These are phyloP conservation scores for Marmota monax DNA, from an alignment of 2,113 vertebrate genomes.

Conservation along the genomic window DNA sequence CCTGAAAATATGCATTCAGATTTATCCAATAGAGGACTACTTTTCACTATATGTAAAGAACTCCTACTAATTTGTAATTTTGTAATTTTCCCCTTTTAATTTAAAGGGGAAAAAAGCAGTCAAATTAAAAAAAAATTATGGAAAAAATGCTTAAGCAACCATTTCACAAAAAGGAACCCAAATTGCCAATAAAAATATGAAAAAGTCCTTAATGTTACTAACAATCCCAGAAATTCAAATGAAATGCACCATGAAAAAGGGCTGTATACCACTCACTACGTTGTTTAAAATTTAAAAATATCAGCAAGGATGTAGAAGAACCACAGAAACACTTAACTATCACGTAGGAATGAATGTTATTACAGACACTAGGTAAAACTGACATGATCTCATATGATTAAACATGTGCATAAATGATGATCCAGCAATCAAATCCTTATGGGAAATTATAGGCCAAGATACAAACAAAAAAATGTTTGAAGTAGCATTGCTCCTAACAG, in stretches of 20 bases:
- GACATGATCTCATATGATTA: neutral
- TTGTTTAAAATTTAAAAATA: neutral
- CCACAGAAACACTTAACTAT: neutral
- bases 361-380: neutral
- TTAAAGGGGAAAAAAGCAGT: neutral
- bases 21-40: neutral
- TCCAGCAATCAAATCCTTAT: neutral
- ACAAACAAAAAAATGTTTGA: neutral
- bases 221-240: neutral
- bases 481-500: neutral
- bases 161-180: neutral
- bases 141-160: neutral
- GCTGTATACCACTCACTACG: neutral
- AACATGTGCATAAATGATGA: neutral
- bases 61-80: too few species aligned
- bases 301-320: neutral
- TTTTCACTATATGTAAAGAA: neutral
- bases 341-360: neutral
- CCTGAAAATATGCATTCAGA: neutral
- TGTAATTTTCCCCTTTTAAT: too few species aligned
- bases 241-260: neutral
- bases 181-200: neutral
- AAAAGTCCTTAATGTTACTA: neutral
- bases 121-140: neutral
- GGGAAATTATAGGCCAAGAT: neutral